Base-by-base conservation (phyloP, 2,113 vertebrate genomes). In the Reinhardtius hippoglossoides region DNA sequence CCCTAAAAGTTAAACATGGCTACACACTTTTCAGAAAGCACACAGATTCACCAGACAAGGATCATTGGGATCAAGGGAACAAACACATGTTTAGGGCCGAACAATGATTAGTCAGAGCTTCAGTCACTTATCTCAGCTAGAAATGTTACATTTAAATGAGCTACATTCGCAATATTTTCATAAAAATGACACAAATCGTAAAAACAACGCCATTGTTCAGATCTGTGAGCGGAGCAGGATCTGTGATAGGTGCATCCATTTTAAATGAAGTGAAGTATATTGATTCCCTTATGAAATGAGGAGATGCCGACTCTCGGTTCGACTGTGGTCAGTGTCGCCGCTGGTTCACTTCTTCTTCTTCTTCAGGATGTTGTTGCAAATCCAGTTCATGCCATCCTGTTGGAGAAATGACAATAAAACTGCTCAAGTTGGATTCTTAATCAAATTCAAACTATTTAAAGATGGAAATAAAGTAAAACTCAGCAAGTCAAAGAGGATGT, bases 311-410 rank as follows among this genome's bases (percentile, higher is more conserved):
- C 31, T 31, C 31, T 56, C 18, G 66, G 65, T 67, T 76, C 46
- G 67, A 70, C 35, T 59, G 40, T 3, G 3, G 20, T 70, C 20
- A 7, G 48, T 67, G 23, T 64, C 20, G 58, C 50, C 2, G 18
- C 7, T 27, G 62, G 26, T 74, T 94, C 74, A 95, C 83, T 97
- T 96, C 88, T 96, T 97, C 88, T 96, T 97, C 87, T 87, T 95
- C 59, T 93, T 95, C 81, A 94, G 88, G 83, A 97, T 96, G 84
- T 96, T 96, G 84, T 93, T 96, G 86, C 95, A 96, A 92, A 97
- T 97, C 96, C 96, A 97, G 91, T 96, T 96, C 96, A 97, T 97
- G 57, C 96, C 96, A 80, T 97, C 96, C 96, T 97, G 89, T 54
- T 46, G 26, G 57, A 63, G 13, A 77, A 58, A 74, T 1, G 16